Conservation (phyloP, 2,888 invertebrate genomes). For the Diploptera punctata region DNA sequence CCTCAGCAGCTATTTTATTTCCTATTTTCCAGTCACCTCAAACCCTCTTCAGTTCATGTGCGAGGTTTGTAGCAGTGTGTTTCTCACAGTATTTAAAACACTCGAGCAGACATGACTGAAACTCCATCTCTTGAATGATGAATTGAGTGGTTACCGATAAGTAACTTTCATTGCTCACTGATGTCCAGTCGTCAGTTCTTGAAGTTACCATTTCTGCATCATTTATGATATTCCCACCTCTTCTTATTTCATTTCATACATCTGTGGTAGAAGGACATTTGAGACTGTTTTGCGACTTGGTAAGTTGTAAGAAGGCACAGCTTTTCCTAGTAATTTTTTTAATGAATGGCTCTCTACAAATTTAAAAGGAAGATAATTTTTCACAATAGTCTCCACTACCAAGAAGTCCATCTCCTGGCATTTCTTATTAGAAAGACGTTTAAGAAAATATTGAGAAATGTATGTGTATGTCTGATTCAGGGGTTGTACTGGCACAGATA, state of each 20-base stretch:
- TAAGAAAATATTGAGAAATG: not conserved
- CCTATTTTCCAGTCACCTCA: conserved; percentile 3
- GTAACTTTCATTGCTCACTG: conserved; percentile 47
- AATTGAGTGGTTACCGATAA: conserved; percentile 45
- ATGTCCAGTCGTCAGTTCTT: conserved; percentile 50
- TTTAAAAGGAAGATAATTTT: not conserved
- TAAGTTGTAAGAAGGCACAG: no score
- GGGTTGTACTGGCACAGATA: not conserved
- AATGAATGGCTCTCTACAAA: no score
- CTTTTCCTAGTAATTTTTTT: no score
- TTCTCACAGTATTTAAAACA: conserved; percentile 43
- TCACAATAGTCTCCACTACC: not conserved
- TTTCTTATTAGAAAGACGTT: not conserved
- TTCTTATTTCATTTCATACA: not conserved
- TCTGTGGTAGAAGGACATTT: no score
- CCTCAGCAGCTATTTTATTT: not conserved
- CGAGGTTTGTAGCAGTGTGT: conserved; percentile 45
- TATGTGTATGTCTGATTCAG: not conserved
- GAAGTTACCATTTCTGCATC: conserved; percentile 32
- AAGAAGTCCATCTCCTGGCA: not conserved
- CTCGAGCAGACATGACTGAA: conserved; percentile 44
- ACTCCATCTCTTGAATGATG: no score
- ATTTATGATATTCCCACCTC: no score
- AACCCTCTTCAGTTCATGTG: conserved; percentile 42
- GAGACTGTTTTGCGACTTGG: no score